Evolutionary conservation across 2,113 vertebrate genomes (phyloP).

Genomic region (Isurus oxyrinchus): DNA sequence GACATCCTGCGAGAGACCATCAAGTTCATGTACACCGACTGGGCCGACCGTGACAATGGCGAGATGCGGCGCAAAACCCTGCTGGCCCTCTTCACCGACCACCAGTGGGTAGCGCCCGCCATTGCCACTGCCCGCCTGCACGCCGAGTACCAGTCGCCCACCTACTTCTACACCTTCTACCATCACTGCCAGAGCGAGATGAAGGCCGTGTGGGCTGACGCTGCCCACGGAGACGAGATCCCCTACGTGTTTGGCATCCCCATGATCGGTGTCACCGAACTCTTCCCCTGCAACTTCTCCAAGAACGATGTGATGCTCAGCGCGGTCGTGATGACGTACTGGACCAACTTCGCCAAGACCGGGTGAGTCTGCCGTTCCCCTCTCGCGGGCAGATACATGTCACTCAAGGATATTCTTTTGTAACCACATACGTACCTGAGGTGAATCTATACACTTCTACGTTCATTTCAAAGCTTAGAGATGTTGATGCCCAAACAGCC

Average conservation of each 20-base stretch:
- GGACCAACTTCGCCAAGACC: constrained; percentile 95
- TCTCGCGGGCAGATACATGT: no score
- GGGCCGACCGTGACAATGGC: constrained; percentile 89
- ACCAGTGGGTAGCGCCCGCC: constrained; percentile 90
- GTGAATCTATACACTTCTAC: no score
- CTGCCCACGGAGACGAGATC: constrained; percentile 85
- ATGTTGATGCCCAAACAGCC: no score
- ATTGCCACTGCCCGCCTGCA: constrained; percentile 93
- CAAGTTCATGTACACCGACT: constrained; percentile 97
- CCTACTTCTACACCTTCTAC: constrained; percentile 95
- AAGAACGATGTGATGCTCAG: constrained; percentile 94
- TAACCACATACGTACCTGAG: no score
- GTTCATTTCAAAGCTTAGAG: no score
- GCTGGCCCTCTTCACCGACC: constrained; percentile 84
- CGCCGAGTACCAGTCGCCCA: constrained; percentile 86
- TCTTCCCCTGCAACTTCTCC: constrained; percentile 95
- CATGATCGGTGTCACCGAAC: constrained; percentile 88
- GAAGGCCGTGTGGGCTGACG: constrained; percentile 86
- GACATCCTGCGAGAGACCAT: constrained; percentile 90
- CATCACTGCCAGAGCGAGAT: constrained; percentile 94
- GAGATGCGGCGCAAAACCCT: constrained; percentile 90
- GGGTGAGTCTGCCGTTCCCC: constrained; percentile 59
- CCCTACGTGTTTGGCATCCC: constrained; percentile 93
- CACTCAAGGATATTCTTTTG: no score
- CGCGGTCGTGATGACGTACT: constrained; percentile 92